phyloP scores from a whole-genome alignment of 2,113 vertebrate species.

The Meleagris gallopavo region DNA sequence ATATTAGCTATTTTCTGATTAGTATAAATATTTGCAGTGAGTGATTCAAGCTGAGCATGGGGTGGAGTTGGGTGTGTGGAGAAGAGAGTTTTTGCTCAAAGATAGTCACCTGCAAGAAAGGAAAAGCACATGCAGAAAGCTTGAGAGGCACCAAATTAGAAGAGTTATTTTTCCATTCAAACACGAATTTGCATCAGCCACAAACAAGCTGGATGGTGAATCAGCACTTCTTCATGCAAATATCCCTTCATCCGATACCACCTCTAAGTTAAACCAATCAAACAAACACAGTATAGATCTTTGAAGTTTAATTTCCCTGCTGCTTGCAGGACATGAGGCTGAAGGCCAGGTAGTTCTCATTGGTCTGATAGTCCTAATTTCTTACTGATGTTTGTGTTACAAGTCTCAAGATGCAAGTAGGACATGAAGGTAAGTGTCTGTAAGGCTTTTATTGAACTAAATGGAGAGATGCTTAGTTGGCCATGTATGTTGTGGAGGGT shows the following conservation, averaged over 20 bases:
- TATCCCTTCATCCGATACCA: background rate
- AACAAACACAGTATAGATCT: accelerated
- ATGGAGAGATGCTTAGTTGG: accelerated
- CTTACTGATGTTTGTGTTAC: accelerated
- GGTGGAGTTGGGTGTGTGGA: no score
- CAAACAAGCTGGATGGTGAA: background rate
- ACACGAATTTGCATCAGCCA: background rate
- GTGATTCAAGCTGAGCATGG: background rate
- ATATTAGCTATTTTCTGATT: conserved; percentile 24
- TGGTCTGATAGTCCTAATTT: no score
- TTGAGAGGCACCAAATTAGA: background rate
- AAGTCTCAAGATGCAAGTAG: background rate
- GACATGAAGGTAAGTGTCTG: accelerated
- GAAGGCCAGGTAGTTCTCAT: accelerated
- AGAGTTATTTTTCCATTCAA: background rate
- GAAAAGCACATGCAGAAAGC: accelerated
- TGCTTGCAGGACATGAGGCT: background rate
- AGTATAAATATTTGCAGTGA: conserved; percentile 35
- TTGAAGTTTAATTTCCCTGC: background rate
- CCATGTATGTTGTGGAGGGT: background rate
- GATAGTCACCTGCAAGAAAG: background rate
- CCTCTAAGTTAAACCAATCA: accelerated
- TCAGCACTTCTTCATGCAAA: background rate
- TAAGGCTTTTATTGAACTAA: background rate
- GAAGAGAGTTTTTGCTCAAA: background rate